A percentile compares a stretch with the other conserved stretches of the same genome.
These are phyloP conservation scores for Trogon melanurus DNA, from an alignment of 2,113 vertebrate genomes.

Conservation along the genomic window DNA sequence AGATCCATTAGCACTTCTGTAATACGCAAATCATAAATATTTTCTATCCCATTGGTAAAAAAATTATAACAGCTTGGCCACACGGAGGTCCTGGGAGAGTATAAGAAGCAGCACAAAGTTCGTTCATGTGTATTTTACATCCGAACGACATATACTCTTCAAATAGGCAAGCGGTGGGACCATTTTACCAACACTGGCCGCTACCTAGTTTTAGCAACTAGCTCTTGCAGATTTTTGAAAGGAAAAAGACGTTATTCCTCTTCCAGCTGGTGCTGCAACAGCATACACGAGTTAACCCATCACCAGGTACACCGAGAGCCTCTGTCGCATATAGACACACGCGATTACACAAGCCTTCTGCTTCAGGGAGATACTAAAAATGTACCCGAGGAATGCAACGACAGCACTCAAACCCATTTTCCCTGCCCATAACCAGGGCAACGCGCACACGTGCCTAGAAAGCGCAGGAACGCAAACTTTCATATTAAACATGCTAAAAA, in stretches of 20 bases:
- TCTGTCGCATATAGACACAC: neutral
- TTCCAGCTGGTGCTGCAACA: neutral
- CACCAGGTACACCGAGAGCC: constrained; percentile 44
- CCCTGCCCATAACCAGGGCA: constrained; percentile 40
- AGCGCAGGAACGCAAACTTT: constrained; percentile 37
- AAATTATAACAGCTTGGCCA: neutral
- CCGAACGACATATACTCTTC: neutral
- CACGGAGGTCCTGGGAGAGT: neutral
- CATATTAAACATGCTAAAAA: neutral
- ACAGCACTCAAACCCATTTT: constrained; percentile 8
- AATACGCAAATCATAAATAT: neutral
- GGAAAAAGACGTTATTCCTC: neutral
- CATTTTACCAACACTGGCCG: neutral
- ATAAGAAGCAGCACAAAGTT: constrained; percentile 14
- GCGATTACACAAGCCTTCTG: constrained; percentile 39
- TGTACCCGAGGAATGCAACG: constrained; percentile 39
- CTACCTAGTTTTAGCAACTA: neutral
- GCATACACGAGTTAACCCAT: neutral
- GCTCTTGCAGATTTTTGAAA: neutral
- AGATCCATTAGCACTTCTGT: neutral
- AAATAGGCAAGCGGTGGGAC: neutral
- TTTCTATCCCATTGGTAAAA: neutral
- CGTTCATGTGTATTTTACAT: neutral
- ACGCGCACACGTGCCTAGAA: constrained; percentile 36
- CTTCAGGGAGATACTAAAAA: constrained; percentile 44